Evolutionary conservation across 2,113 vertebrate genomes (phyloP), one percentile per base, ranked within the genome.

Genomic region (Platysteira castanea): DNA sequence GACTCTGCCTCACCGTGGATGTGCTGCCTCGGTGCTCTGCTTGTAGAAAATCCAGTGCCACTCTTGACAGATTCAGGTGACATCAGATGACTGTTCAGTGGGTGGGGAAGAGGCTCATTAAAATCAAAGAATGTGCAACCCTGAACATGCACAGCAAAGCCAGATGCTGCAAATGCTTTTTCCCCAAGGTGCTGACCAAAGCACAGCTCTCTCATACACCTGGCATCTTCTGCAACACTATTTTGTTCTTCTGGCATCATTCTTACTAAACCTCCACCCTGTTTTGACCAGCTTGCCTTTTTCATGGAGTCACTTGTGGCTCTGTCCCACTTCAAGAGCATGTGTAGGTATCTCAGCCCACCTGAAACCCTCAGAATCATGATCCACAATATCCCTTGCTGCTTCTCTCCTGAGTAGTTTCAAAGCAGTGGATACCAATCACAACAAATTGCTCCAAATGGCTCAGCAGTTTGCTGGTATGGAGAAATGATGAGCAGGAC

Each of bases 391-490:
- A 64, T 56, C 65, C 27, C 13, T 64, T 19, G 0, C 59, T 87
- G 57, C 56, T 95, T 35, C 84, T 88, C 46, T 63, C 69, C 68
- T 35, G 79, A 37, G 41, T 9, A 42, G n/a, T 77, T 94, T 93
- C 35, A 35, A 77, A 96, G 73, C 37, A 79, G 57, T 26, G 35
- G 57, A 49, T 76, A 83, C 79, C 79, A 89, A 87, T 91, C 69
- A 87, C 53, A 95, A 74, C 44, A 81, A 93, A 83, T 75, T 47
- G 30, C 61, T 89, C 73, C 85, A 94, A 97, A 93, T 75, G 74
- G 56, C 84, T 63, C 16, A 7, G 46, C 57, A 68, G 67, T 87
- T 93, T 95, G 65, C 59, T 97, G 81, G 56, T 95, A 33, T 80
- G 80, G 63, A 92, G 73, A 93, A 96, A 91, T 50, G 78, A 91